Conservation (phyloP, 2,113 vertebrate species). For the Notarius lentiginosus region DNA sequence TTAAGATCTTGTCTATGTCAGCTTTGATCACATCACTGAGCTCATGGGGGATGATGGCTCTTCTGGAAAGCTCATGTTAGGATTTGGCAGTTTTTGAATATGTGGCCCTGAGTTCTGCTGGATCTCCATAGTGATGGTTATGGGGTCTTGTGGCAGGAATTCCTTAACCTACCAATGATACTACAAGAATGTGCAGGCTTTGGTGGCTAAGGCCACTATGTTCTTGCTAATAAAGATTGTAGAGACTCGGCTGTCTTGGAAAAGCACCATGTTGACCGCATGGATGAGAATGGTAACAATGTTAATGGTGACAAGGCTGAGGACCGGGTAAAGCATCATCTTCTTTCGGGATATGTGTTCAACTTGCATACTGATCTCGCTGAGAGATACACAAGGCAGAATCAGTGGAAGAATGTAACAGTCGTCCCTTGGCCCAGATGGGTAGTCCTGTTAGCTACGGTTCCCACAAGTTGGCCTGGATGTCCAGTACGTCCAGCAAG, state of each 20-base stretch:
- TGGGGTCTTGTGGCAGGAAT: conserved; percentile 71
- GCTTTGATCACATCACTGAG: conserved; percentile 76
- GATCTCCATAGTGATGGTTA: conserved; percentile 78
- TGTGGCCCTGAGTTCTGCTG: conserved; percentile 78
- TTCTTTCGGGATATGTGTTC: conserved; percentile 94
- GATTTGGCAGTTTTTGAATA: conserved; percentile 73
- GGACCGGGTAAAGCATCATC: conserved; percentile 98
- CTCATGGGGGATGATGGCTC: conserved; percentile 78
- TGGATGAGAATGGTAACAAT: conserved; percentile 88
- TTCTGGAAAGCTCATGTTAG: conserved; percentile 68
- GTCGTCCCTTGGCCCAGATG: conserved; percentile 96
- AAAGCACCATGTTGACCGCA: conserved; percentile 92
- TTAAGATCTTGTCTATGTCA: background rate
- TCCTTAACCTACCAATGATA: conserved; percentile 86
- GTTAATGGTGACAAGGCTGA: conserved; percentile 91
- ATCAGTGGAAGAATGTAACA: conserved; percentile 96
- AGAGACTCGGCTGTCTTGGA: conserved; percentile 95
- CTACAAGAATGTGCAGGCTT: conserved; percentile 92
- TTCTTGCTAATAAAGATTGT: conserved; percentile 98
- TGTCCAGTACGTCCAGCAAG: conserved; percentile 92
- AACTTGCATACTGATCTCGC: conserved; percentile 97
- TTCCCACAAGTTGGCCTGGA: conserved; percentile 96
- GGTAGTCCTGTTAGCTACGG: conserved; percentile 91
- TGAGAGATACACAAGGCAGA: conserved; percentile 94
- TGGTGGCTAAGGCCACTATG: conserved; percentile 92